A percentile compares a stretch with the other conserved stretches of the same genome.
phyloP scores from a whole-genome alignment of 2,888 invertebrate species.

The Heliconius ethilla region DNA sequence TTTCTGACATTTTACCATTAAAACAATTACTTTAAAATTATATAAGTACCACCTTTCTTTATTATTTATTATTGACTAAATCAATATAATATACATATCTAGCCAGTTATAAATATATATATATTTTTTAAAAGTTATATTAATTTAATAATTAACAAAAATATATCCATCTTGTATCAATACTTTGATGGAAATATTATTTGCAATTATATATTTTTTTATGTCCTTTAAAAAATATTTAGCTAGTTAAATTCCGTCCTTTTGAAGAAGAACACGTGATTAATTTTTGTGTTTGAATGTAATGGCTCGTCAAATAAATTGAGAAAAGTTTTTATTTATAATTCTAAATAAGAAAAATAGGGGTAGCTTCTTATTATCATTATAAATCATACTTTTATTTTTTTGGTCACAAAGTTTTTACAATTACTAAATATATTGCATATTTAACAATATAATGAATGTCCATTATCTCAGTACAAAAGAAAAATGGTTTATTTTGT shows the following conservation, averaged over 20 bases:
- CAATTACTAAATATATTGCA: slow-evolving; percentile 6
- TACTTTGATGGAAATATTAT: background rate
- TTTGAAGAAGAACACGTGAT: slow-evolving; percentile 1
- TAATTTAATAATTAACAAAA: too few relatives aligned
- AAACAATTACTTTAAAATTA: background rate
- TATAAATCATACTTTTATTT: slow-evolving; percentile 5
- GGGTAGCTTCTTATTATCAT: background rate
- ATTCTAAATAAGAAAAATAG: background rate
- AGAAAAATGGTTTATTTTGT: slow-evolving; percentile 16
- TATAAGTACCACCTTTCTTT: too few relatives aligned
- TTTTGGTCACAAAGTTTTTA: slow-evolving; percentile 11
- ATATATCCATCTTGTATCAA: too few relatives aligned
- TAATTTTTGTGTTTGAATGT: slow-evolving; percentile 13
- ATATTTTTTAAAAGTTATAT: too few relatives aligned
- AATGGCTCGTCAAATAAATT: slow-evolving; percentile 26
- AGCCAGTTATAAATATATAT: too few relatives aligned
- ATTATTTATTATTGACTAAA: too few relatives aligned
- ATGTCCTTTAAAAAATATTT: slow-evolving; percentile 28
- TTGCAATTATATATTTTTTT: background rate
- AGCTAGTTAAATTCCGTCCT: slow-evolving; percentile 42
- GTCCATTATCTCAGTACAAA: slow-evolving; percentile 25
- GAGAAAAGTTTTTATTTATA: background rate
- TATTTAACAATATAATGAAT: slow-evolving; percentile 20
- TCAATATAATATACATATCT: too few relatives aligned
- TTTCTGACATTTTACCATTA: background rate